A percentile compares a stretch with the other conserved stretches of the same genome.
Conservation (phyloP, 2,797 vertebrate genomes). For the Xiphophorus birchmanni region DNA sequence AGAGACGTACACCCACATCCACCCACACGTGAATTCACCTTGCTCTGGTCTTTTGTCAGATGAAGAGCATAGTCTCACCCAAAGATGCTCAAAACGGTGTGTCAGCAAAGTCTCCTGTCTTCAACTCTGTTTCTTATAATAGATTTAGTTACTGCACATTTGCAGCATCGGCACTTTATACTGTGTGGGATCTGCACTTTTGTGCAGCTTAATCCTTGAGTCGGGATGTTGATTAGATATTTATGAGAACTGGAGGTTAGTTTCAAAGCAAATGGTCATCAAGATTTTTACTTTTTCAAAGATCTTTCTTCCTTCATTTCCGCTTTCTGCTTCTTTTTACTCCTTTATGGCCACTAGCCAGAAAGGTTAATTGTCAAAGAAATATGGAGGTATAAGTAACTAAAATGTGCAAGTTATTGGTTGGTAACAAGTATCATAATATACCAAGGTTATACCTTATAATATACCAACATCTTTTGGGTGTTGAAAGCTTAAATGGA, state of each 20-base stretch:
- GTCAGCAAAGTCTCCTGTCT: conserved; percentile 47
- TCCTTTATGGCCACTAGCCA: not conserved
- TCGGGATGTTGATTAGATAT: conserved; percentile 55
- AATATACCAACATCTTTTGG: not conserved
- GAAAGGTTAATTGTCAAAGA: not conserved
- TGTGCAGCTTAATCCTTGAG: conserved; percentile 5
- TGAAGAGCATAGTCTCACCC: conserved; percentile 41
- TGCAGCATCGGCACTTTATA: conserved; percentile 44
- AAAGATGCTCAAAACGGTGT: conserved; percentile 41
- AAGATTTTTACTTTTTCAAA: conserved; percentile 34
- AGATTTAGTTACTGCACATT: conserved; percentile 46
- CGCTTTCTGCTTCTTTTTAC: not conserved
- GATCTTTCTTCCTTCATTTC: conserved; percentile 29
- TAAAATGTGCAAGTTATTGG: not conserved
- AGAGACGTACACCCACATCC: not conserved
- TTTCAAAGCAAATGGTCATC: conserved; percentile 32
- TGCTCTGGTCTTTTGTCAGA: conserved; percentile 43
- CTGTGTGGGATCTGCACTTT: conserved; percentile 18
- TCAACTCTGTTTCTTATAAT: conserved; percentile 37
- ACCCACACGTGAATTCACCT: conserved; percentile 27
- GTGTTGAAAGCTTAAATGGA: not conserved
- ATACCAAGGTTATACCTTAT: not conserved
- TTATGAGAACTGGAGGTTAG: conserved; percentile 44
- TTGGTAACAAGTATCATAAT: not conserved
- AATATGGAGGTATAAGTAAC: not conserved